Conservation (phyloP, 2,888 invertebrate genomes). For the Lampropteryx suffumata region DNA sequence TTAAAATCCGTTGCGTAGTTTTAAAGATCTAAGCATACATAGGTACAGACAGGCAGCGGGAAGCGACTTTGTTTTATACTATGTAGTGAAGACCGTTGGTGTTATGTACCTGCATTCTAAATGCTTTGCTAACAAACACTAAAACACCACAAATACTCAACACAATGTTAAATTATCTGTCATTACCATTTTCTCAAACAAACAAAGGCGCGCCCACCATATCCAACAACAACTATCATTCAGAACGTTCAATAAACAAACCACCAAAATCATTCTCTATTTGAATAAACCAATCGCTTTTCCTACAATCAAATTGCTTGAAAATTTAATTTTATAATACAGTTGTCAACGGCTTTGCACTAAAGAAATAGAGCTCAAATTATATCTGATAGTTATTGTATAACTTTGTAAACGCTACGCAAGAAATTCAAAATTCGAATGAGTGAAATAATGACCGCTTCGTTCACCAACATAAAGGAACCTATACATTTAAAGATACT, state of each 20-base stretch:
- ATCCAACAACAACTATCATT: slow-evolving; percentile 56
- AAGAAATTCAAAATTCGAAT: slow-evolving; percentile 66
- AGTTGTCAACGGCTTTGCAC: neutral
- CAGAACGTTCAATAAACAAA: slow-evolving; percentile 57
- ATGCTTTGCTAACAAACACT: too few relatives aligned
- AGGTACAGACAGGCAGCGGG: too few relatives aligned
- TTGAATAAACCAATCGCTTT: slow-evolving; percentile 52
- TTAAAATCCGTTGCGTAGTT: too few relatives aligned
- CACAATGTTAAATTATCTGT: slow-evolving; percentile 40
- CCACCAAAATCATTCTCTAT: slow-evolving; percentile 39
- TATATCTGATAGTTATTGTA: slow-evolving; percentile 11
- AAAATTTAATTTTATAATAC: slow-evolving; percentile 23
- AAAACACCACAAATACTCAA: too few relatives aligned
- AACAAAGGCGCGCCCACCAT: slow-evolving; percentile 47
- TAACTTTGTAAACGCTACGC: slow-evolving; percentile 21
- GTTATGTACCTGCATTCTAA: too few relatives aligned
- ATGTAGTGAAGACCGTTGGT: too few relatives aligned
- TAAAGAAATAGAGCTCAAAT: slow-evolving; percentile 23
- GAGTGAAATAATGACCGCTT: slow-evolving; percentile 68
- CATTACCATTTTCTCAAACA: slow-evolving; percentile 55
- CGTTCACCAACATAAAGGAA: slow-evolving; percentile 41
- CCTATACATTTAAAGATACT: neutral
- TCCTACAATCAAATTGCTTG: slow-evolving; percentile 51
- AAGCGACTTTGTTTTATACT: too few relatives aligned
- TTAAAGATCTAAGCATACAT: too few relatives aligned